Conservation (phyloP, 2,888 invertebrate genomes). For the Cryptosula pallasiana region DNA sequence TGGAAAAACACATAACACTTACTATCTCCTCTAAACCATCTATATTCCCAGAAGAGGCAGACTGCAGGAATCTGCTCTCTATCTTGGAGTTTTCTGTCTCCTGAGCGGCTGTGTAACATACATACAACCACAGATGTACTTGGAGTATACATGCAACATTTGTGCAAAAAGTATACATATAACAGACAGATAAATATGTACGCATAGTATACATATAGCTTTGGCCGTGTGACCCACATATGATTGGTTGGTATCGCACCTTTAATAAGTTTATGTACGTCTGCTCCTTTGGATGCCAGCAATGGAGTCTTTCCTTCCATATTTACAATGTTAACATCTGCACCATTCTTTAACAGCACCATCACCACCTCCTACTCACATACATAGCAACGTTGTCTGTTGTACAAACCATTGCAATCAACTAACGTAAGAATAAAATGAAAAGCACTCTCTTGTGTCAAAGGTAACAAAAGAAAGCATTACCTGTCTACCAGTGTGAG, state of each 20-base stretch:
- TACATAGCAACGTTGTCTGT: no score
- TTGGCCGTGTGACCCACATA: no score
- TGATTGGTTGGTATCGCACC: no score
- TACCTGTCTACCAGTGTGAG: constrained; percentile 66
- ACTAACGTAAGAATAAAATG: no score
- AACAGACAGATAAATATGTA: no score
- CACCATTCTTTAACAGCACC: constrained; percentile 61
- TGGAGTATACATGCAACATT: no score
- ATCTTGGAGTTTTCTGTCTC: constrained; percentile 59
- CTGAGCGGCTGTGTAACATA: constrained; percentile 61
- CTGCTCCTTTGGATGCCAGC: constrained; percentile 60
- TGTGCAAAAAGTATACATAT: no score
- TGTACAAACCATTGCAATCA: no score
- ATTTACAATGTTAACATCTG: constrained; percentile 63
- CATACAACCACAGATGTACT: no score
- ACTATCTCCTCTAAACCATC: constrained; percentile 61
- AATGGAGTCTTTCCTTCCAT: constrained; percentile 62
- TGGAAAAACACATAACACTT: no score
- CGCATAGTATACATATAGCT: no score
- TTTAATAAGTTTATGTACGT: constrained; percentile 58
- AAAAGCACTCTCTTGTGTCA: background rate
- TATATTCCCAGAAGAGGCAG: constrained; percentile 62
- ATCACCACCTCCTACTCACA: constrained; percentile 64
- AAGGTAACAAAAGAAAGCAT: constrained; percentile 26
- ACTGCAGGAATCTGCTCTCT: constrained; percentile 60